phyloP scores from a whole-genome alignment of 2,888 invertebrate species.

The Polymixis lichenea region DNA sequence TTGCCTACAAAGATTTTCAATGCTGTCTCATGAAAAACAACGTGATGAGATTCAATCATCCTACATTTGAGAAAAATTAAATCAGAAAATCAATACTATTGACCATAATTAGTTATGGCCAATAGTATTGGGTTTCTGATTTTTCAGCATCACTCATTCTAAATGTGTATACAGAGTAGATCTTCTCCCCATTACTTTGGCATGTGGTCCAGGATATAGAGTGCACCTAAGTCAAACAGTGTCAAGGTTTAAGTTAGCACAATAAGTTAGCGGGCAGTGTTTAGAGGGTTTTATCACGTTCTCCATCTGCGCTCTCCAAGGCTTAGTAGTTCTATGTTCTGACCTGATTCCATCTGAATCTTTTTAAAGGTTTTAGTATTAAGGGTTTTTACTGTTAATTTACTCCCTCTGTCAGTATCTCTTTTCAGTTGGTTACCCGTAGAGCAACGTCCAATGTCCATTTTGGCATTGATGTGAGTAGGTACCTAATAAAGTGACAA shows the following conservation, averaged over 20 bases:
- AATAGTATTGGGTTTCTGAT: not conserved
- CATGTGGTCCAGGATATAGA: not conserved
- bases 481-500: not conserved
- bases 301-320: not conserved
- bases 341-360: not conserved
- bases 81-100: too few relatives aligned
- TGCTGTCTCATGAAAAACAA: not conserved
- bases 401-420: not conserved
- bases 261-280: slow-evolving; percentile 22
- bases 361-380: not conserved
- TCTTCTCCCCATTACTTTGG: not conserved
- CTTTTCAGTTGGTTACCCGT: not conserved
- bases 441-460: not conserved
- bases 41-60: too few relatives aligned
- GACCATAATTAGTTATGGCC: too few relatives aligned
- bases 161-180: not conserved
- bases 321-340: slow-evolving; percentile 17
- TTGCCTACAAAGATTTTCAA: not conserved
- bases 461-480: not conserved
- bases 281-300: not conserved
- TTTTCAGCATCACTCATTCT: too few relatives aligned
- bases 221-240: slow-evolving; percentile 14
- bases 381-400: not conserved
- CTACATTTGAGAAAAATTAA: too few relatives aligned
- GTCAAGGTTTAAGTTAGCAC: slow-evolving; percentile 29